Base-by-base conservation (phyloP, 2,888 invertebrate genomes). In the Zele albiditarsus region DNA sequence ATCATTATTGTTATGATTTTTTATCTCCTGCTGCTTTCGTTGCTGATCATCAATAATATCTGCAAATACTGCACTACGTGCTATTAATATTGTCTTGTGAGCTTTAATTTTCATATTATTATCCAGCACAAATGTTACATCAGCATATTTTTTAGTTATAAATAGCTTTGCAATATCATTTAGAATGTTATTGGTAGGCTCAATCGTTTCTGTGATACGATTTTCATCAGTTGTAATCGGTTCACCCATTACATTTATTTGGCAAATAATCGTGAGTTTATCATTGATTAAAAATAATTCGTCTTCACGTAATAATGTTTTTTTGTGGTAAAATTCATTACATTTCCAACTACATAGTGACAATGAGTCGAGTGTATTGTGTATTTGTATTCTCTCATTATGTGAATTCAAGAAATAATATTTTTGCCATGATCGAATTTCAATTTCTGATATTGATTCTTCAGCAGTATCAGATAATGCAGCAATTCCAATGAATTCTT, bases 1-100 rank as follows among this genome's bases (percentile, higher is more conserved):
- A 10, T 14, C n/a, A 27, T 31, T 8, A 12, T 27, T 28, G 5
- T 67, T 58, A 0, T 14, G n/a, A 23, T 71, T 23, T 28, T 31
- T 10, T 1, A 16, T 31, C 28, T 28, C 14, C 5, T 58, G 31
- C 6, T 6, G 3, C 31, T 31, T 31, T 6, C 31, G 31, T 31
- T 31, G 4, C 6, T 31, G 4, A 31, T 31, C 31, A 5, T 31
- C 31, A n/a, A 75, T 4, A 66, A 71, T 71, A 16, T 38, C 16
- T 5, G 60, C 42, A 20, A 75, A 46, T 2, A 67, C 60, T 3
- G 62, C 20, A 62, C 75, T 71, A 1, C 75, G 71, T 16, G 71
- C 66, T 3, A 49, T 28, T 12, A 71, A 16, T 46, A 75, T 75
- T 8, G 25, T 12, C 14, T 67, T 75, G 57, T 75, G 75, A 1